Evolutionary conservation across 2,113 vertebrate species (phyloP).

Genomic region (Shinisaurus crocodilurus): DNA sequence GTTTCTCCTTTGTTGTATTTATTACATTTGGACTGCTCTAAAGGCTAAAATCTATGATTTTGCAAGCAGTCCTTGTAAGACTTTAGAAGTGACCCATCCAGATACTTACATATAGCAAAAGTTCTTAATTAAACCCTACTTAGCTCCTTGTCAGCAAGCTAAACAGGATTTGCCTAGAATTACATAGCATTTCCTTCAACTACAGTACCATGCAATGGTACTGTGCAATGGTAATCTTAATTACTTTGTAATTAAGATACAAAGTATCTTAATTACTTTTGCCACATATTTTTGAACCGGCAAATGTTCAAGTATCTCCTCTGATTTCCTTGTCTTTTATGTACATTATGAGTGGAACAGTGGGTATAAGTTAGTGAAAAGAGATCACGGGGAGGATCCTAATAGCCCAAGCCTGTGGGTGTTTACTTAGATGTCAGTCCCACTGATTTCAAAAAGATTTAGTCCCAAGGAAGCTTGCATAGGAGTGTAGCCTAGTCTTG

Average conservation of each 20-base stretch:
- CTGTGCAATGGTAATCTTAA: neutral
- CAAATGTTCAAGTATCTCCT: neutral
- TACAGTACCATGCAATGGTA: neutral
- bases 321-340: neutral
- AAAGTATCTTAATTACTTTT: neutral
- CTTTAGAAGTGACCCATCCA: neutral
- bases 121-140: neutral
- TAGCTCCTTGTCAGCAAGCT: neutral
- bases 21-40: neutral
- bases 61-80: neutral
- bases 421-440: neutral
- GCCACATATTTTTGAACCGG: neutral
- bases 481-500: neutral
- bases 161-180: neutral
- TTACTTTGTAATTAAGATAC: neutral
- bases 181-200: neutral
- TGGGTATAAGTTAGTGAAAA: neutral
- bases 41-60: neutral
- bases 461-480: neutral
- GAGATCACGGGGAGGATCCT: neutral
- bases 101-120: neutral
- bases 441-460: neutral
- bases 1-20: neutral
- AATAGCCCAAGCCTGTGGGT: neutral
- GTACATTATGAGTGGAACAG: neutral